Percentiles rank a stretch among this genome's conserved stretches.
phyloP scores from a whole-genome alignment of 2,888 invertebrate genomes.

The Synanthedon vespiformis region DNA sequence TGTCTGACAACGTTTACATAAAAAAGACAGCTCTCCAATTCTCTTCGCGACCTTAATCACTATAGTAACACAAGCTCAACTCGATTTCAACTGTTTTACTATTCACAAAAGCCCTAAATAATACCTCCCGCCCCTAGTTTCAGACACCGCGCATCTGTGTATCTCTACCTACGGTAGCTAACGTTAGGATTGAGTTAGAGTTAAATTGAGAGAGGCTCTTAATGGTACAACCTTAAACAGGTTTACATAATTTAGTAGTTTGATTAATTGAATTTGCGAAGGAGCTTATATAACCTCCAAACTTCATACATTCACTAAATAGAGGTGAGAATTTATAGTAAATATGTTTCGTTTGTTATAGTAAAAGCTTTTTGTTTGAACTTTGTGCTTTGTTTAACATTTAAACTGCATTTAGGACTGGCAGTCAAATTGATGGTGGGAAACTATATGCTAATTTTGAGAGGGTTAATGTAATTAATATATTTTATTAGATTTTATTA shows the following conservation, averaged over 20 bases:
- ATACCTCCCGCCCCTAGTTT: slow-evolving; percentile 17
- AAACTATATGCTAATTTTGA: too few species aligned
- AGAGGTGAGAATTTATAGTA: too few species aligned
- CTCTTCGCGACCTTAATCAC: slow-evolving; percentile 3
- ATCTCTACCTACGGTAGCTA: background rate
- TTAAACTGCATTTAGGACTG: too few species aligned
- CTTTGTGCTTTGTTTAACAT: too few species aligned
- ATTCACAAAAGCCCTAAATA: slow-evolving; percentile 32
- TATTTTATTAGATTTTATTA: too few species aligned
- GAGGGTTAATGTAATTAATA: too few species aligned
- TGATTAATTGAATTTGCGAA: background rate
- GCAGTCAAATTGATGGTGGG: too few species aligned
- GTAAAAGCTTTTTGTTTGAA: too few species aligned
- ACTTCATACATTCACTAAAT: background rate
- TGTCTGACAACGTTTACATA: too few species aligned
- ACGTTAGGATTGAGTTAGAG: slow-evolving; percentile 21
- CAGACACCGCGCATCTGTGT: slow-evolving; percentile 8
- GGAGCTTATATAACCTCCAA: background rate
- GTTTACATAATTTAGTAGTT: background rate
- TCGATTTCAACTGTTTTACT: slow-evolving; percentile 25
- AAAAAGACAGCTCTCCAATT: background rate
- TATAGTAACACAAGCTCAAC: slow-evolving; percentile 23
- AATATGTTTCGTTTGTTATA: too few species aligned
- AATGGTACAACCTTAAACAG: slow-evolving; percentile 7
- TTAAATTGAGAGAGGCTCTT: slow-evolving; percentile 13